These are phyloP conservation scores for Garra rufa DNA, from an alignment of 2,113 vertebrate genomes.

Conservation along the genomic window DNA sequence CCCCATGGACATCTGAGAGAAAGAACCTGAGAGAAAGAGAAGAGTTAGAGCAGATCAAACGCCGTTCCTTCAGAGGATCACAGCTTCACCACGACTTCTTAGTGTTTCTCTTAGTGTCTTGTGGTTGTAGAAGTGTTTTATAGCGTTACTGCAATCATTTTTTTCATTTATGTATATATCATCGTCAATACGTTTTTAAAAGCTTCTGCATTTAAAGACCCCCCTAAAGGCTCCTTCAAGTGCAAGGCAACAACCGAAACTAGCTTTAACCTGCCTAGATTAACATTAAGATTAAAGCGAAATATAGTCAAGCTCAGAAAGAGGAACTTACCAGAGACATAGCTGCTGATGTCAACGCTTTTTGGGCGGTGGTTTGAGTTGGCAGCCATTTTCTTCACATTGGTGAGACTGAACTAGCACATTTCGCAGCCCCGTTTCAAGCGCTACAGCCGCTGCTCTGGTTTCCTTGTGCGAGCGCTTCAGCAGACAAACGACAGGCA, in stretches of 20 bases:
- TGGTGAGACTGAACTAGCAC: conserved; percentile 8
- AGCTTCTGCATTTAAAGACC: neutral
- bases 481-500: conserved; percentile 62
- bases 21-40: neutral
- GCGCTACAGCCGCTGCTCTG: conserved; percentile 34
- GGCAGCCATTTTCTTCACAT: conserved; percentile 42
- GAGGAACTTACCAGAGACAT: conserved; percentile 55
- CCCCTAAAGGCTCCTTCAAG: neutral
- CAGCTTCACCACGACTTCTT: neutral
- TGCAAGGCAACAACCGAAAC: conserved; percentile 1
- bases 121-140: neutral
- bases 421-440: conserved; percentile 15
- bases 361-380: conserved; percentile 19
- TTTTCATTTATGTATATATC: neutral
- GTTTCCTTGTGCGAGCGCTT: conserved; percentile 63
- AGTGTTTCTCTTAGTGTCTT: neutral
- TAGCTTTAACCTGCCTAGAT: neutral
- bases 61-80: neutral
- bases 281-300: neutral
- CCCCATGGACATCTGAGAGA: conserved; percentile 16
- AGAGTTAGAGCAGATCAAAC: neutral
- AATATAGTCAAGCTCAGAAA: neutral
- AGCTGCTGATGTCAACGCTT: conserved; percentile 33
- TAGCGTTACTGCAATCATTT: neutral
- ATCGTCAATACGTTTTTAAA: neutral